A percentile compares a stretch with the other conserved stretches of the same genome.
These are phyloP conservation scores for Phthorimaea operculella DNA, from an alignment of 1,140 invertebrate species.

Conservation along the genomic window DNA sequence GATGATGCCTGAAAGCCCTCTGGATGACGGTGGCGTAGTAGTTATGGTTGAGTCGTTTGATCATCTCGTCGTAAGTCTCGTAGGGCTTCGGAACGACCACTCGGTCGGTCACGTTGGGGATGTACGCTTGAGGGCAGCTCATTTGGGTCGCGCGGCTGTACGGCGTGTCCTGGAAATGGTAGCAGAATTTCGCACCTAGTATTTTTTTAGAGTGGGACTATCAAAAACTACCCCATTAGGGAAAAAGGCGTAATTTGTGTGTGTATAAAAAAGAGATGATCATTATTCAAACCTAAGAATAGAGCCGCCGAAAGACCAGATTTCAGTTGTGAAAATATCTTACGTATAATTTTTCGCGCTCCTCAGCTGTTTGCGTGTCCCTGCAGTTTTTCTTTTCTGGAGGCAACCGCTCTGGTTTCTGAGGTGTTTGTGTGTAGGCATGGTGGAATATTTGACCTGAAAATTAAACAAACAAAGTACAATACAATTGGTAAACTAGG, in stretches of 20 bases:
- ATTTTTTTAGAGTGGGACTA: too few relatives aligned
- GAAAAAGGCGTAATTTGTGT: too few relatives aligned
- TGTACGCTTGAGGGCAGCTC: conserved; percentile 65
- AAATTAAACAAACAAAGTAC: neutral
- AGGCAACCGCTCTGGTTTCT: conserved; percentile 61
- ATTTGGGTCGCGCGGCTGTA: conserved; percentile 69
- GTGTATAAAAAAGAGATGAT: too few relatives aligned
- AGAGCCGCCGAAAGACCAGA: too few relatives aligned
- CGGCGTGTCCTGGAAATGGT: conserved; percentile 45
- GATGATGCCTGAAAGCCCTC: conserved; percentile 65
- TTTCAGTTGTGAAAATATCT: conserved; percentile 9
- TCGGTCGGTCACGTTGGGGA: conserved; percentile 69
- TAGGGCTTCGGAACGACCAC: conserved; percentile 68
- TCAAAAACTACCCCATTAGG: too few relatives aligned
- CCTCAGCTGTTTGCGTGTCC: conserved; percentile 71
- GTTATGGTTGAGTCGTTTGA: conserved; percentile 60
- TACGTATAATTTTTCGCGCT: conserved; percentile 51
- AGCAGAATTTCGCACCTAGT: too few relatives aligned
- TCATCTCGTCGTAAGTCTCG: conserved; percentile 67
- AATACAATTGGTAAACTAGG: too few relatives aligned
- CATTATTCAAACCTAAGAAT: too few relatives aligned
- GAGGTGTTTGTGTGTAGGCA: conserved; percentile 73
- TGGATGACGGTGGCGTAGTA: conserved; percentile 71
- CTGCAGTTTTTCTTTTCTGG: conserved; percentile 65
- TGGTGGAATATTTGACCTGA: conserved; percentile 69